Evolutionary conservation across 2,113 vertebrate species (phyloP).

Genomic region (Gambusia holbrooki): DNA sequence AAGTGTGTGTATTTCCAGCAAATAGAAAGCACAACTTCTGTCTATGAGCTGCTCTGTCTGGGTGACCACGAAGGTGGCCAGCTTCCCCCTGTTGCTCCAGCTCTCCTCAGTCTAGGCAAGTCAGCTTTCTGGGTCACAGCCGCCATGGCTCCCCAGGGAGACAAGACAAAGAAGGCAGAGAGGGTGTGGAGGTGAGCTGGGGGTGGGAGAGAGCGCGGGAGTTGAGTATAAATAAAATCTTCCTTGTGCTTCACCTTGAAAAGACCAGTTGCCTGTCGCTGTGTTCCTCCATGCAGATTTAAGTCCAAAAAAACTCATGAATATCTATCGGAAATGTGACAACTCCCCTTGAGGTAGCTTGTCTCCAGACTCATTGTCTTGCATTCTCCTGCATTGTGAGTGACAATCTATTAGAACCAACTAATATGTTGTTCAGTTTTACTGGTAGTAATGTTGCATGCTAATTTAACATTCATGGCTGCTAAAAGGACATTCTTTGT

Average conservation of each 20-base stretch:
- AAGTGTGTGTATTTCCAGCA: slow-evolving; percentile 33
- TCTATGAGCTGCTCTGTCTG: slow-evolving; percentile 44
- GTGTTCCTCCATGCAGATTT: slow-evolving; percentile 59
- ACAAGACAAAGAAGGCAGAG: slow-evolving; percentile 30
- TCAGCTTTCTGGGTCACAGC: slow-evolving; percentile 75
- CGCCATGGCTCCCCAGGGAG: slow-evolving; percentile 58
- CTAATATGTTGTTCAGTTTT: slow-evolving; percentile 1
- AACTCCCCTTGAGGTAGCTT: slow-evolving; percentile 25
- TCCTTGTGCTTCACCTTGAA: slow-evolving; percentile 72
- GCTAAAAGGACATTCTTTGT: slow-evolving; percentile 1
- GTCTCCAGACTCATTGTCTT: slow-evolving; percentile 23
- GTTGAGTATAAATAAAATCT: slow-evolving; percentile 76
- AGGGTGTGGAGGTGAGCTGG: neutral
- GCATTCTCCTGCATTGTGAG: slow-evolving; percentile 39
- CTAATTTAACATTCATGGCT: slow-evolving; percentile 35
- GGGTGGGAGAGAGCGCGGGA: neutral
- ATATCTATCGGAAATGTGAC: slow-evolving; percentile 37
- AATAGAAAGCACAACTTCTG: slow-evolving; percentile 50
- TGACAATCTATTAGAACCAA: slow-evolving; percentile 31
- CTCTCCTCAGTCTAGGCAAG: slow-evolving; percentile 56
- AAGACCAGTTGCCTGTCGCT: slow-evolving; percentile 51
- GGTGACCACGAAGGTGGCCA: slow-evolving; percentile 47
- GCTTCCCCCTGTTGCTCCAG: slow-evolving; percentile 33
- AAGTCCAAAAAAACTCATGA: slow-evolving; percentile 43
- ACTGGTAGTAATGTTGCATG: slow-evolving; percentile 6